These are phyloP conservation scores for Epinotia ramella DNA, from an alignment of 2,888 invertebrate species.

Conservation along the genomic window DNA sequence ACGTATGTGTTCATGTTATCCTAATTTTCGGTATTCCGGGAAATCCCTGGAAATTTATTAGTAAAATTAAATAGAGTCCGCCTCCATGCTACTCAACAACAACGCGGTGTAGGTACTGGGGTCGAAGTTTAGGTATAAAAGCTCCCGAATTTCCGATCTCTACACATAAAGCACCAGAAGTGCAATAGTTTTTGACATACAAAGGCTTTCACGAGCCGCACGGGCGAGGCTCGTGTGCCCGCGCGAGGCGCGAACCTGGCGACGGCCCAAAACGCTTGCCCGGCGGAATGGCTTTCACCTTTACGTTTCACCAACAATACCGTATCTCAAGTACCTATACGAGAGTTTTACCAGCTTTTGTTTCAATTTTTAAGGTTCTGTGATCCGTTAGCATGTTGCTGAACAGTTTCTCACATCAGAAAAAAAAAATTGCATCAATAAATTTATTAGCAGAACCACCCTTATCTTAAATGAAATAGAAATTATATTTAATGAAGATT, in stretches of 20 bases:
- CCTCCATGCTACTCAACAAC: too few species aligned
- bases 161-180: neutral
- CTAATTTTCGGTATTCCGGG: too few species aligned
- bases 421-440: too few species aligned
- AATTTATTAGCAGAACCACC: too few species aligned
- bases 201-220: constrained; percentile 16
- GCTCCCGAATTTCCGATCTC: too few species aligned
- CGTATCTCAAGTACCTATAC: neutral
- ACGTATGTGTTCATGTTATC: too few species aligned
- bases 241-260: constrained; percentile 16
- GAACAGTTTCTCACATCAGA: neutral
- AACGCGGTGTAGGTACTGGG: too few species aligned
- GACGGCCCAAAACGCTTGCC: constrained; percentile 22
- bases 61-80: too few species aligned
- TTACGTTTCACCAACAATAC: constrained; percentile 20
- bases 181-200: constrained; percentile 13
- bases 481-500: too few species aligned
- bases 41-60: too few species aligned
- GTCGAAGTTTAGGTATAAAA: too few species aligned
- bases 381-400: neutral
- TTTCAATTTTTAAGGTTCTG: neutral
- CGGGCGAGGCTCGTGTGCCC: constrained; percentile 12
- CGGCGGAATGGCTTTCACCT: constrained; percentile 17
- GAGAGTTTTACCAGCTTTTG: neutral
- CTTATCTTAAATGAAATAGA: too few species aligned